Evolutionary conservation across 2,113 vertebrate species (phyloP).

Genomic region (Stictonetta naevosa): DNA sequence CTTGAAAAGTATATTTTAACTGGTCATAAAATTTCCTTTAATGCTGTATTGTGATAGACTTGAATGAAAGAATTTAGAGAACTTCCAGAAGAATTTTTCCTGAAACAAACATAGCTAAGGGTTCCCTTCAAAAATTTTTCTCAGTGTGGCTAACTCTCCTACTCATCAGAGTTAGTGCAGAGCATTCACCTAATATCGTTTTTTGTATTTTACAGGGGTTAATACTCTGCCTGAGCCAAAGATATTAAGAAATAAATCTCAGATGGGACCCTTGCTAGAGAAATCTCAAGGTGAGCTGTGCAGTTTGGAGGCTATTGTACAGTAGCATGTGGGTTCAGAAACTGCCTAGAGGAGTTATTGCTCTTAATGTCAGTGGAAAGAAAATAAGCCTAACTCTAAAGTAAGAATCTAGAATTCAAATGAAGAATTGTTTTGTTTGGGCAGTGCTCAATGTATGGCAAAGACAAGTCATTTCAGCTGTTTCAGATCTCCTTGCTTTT

Average conservation of each 20-base stretch:
- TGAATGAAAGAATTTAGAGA: background rate
- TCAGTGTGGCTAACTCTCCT: background rate
- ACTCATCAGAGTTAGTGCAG: background rate
- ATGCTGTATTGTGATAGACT: background rate
- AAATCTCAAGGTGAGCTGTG: slow-evolving; percentile 60
- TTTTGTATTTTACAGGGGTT: background rate
- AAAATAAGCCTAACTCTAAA: background rate
- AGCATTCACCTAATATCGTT: background rate
- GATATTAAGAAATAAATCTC: slow-evolving; percentile 33
- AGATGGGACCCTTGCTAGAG: background rate
- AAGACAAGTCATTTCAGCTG: background rate
- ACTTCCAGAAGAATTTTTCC: background rate
- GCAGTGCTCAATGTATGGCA: background rate
- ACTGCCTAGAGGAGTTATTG: background rate
- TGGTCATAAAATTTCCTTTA: background rate
- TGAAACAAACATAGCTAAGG: background rate
- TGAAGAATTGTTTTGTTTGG: background rate
- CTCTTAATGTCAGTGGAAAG: background rate
- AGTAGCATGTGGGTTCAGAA: background rate
- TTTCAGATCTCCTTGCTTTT: background rate
- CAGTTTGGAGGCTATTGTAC: background rate
- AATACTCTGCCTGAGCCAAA: slow-evolving; percentile 38
- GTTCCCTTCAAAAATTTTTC: background rate
- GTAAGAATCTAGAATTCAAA: background rate
- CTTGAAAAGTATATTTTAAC: background rate